Base-by-base conservation (phyloP, 2,888 invertebrate genomes). In the Spodoptera littoralis region DNA sequence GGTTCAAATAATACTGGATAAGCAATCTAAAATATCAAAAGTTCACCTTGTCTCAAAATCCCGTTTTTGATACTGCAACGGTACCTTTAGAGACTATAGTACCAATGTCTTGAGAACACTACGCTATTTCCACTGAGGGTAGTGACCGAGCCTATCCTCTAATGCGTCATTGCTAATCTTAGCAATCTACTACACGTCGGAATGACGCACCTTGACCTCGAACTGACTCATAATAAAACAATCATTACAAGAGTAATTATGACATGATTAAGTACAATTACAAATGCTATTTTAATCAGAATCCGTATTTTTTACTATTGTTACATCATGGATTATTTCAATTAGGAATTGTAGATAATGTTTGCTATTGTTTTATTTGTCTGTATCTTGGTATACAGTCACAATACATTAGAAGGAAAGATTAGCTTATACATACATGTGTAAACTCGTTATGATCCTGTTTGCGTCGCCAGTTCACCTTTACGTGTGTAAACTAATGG, bases 161-260 rank as follows among this genome's bases (percentile, higher is more conserved):
- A 60, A 80, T 88, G 89, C 88, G 91, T 92, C 92, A 92, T 70
- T 71, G 83, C 90, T 92, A 92, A 92, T 91, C 90, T 91, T 90
- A 87, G 88, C 79, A 66, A 81, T 84, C 81, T 71, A 75, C 70
- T 79, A 81, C 77, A 81, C 83, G 78, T 74, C 66, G 61, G 51
- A 76, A 70, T 84, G 86, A 87, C 86, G 84, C 83, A 83, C 84
- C 83, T 83, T 88, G 90, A 90, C 87, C 88, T 86, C 84, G 70
- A 86, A 84, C 84, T 87, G 88, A 88, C 81, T 89, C 88, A 87
- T 59, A 75, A 58, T 48, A 66, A 81, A 42, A 78, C 65, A 64
- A 73, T 76, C 77, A 84, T 80, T 83, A 80, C 62, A 76, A 71
- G 64, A 58, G 60, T 70, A 77, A 82, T 83, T 80, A 82, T 13